Percentiles rank a stretch among this genome's conserved stretches.
phyloP scores from a whole-genome alignment of 2,797 vertebrate genomes.

The Macroramphosus scolopax region DNA sequence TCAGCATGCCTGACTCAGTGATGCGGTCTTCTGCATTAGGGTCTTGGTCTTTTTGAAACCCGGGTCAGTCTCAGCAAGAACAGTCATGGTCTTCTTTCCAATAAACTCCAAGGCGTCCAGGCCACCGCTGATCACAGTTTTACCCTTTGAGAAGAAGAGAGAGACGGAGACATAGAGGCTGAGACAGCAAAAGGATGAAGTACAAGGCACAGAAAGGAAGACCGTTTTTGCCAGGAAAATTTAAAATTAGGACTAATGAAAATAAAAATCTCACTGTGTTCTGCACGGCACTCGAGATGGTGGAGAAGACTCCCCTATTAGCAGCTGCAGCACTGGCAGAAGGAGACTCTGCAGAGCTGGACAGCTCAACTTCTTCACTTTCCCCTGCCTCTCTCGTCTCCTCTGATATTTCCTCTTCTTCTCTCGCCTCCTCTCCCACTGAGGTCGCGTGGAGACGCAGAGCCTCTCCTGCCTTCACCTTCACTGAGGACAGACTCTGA shows the following conservation, averaged over 20 bases:
- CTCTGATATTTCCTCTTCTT: conserved; percentile 39
- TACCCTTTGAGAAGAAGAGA: conserved; percentile 79
- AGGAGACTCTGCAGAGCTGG: conserved; percentile 36
- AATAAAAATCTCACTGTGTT: conserved; percentile 95
- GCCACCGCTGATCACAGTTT: conserved; percentile 92
- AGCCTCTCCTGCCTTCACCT: conserved; percentile 79
- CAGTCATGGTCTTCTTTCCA: conserved; percentile 98
- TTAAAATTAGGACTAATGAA: too few relatives aligned
- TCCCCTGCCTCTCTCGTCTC: conserved; percentile 33
- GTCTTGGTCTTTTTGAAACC: conserved; percentile 97
- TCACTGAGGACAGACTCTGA: conserved; percentile 90
- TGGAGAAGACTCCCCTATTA: conserved; percentile 85
- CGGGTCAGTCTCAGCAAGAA: conserved; percentile 95
- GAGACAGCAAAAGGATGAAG: not conserved
- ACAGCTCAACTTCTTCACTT: conserved; percentile 23
- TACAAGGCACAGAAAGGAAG: too few relatives aligned
- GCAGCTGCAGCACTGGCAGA: conserved; percentile 63
- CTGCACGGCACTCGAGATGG: conserved; percentile 88
- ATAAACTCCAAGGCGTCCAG: conserved; percentile 97
- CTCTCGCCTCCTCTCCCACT: conserved; percentile 61
- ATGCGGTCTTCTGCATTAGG: conserved; percentile 92
- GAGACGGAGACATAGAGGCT: not conserved
- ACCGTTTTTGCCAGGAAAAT: too few relatives aligned
- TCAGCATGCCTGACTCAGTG: conserved; percentile 88
- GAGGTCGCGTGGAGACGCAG: conserved; percentile 67